A percentile compares a stretch with the other conserved stretches of the same genome.
Conservation (phyloP, 2,113 vertebrate species). For the Sylvia atricapilla region DNA sequence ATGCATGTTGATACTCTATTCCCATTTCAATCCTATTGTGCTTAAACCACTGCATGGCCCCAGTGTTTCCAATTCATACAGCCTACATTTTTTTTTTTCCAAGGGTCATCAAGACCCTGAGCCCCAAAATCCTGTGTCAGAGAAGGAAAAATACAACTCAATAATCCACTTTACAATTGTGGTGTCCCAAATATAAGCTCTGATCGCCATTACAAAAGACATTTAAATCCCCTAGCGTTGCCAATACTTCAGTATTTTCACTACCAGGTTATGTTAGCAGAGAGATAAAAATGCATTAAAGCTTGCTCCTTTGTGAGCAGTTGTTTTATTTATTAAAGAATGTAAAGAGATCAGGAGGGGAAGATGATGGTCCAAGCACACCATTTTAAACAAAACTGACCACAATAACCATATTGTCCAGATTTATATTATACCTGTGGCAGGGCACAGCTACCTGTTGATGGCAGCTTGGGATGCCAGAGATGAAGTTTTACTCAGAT, state of each 20-base stretch:
- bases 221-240: neutral
- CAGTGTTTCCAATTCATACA: neutral
- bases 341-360: rapidly evolving
- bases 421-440: neutral
- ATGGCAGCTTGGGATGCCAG: neutral
- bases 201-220: neutral
- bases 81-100: neutral
- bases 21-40: neutral
- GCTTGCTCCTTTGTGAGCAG: neutral
- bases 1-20: neutral
- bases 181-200: neutral
- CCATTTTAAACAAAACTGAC: neutral
- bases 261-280: neutral
- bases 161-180: neutral
- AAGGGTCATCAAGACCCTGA: neutral
- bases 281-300: neutral
- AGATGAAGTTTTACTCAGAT: neutral
- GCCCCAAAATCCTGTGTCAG: neutral
- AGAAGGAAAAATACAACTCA: neutral
- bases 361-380: no score
- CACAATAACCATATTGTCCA: rapidly evolving
- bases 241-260: neutral
- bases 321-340: neutral
- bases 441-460: neutral
- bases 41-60: neutral